These are phyloP conservation scores for Channa argus DNA, from an alignment of 2,113 vertebrate genomes.

Conservation along the genomic window DNA sequence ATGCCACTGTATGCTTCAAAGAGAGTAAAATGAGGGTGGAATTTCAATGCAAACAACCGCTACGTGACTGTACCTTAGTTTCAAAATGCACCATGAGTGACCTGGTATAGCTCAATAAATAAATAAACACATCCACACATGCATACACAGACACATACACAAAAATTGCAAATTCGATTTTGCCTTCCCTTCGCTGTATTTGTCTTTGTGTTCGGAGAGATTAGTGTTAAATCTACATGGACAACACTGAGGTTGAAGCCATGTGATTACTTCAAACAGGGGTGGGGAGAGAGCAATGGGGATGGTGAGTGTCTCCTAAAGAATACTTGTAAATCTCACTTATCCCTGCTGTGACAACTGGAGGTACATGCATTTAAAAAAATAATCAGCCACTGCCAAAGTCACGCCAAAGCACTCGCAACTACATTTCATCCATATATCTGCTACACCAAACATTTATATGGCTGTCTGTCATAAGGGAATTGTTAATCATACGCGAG, in stretches of 20 bases:
- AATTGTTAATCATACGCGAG: conserved; percentile 24
- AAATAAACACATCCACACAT: background rate
- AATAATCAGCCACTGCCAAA: conserved; percentile 45
- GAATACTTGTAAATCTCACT: conserved; percentile 49
- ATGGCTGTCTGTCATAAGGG: background rate
- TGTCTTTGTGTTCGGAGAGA: conserved; percentile 58
- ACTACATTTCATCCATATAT: background rate
- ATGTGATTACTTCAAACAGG: conserved; percentile 64
- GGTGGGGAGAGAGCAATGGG: conserved; percentile 10
- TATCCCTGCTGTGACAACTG: conserved; percentile 42
- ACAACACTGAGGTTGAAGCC: conserved; percentile 57
- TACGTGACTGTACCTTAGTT: conserved; percentile 7
- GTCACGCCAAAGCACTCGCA: conserved; percentile 7
- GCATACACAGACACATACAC: conserved; percentile 12
- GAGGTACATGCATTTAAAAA: conserved; percentile 34
- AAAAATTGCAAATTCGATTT: conserved; percentile 53
- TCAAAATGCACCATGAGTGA: conserved; percentile 19
- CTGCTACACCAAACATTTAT: background rate
- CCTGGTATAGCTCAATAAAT: conserved; percentile 1
- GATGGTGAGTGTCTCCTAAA: background rate
- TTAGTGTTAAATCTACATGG: conserved; percentile 70
- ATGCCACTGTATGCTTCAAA: conserved; percentile 56
- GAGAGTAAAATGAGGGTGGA: conserved; percentile 50
- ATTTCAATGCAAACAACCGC: conserved; percentile 56
- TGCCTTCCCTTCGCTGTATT: conserved; percentile 48